Conservation (phyloP, 2,888 invertebrate species). For the Dryobota labecula region DNA sequence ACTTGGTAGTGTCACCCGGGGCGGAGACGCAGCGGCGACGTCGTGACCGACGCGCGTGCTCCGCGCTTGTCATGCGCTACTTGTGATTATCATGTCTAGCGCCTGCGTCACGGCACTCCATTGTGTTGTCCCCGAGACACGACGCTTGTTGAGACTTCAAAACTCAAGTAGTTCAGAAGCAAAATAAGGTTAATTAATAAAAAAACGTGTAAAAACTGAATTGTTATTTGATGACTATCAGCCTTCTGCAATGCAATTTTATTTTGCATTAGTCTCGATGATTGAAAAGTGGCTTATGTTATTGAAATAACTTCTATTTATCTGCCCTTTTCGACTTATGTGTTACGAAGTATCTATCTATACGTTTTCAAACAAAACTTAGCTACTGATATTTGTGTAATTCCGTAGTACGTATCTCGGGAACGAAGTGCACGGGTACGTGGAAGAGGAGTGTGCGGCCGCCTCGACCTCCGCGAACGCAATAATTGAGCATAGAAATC, state of each 20-base stretch:
- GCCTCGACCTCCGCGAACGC: constrained; percentile 88
- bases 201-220: constrained; percentile 63
- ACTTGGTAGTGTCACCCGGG: constrained; percentile 79
- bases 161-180: constrained; percentile 64
- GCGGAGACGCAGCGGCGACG: constrained; percentile 68
- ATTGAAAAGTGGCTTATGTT: constrained; percentile 47
- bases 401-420: constrained; percentile 69
- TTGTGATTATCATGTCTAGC: constrained; percentile 86
- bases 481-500: constrained; percentile 91
- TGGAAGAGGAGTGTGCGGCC: constrained; percentile 81
- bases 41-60: constrained; percentile 88
- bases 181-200: constrained; percentile 75
- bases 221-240: constrained; percentile 56
- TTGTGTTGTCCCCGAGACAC: constrained; percentile 66
- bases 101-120: constrained; percentile 78
- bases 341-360: constrained; percentile 4
- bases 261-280: constrained; percentile 43
- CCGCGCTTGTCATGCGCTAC: constrained; percentile 85
- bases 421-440: constrained; percentile 75
- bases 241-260: constrained; percentile 38
- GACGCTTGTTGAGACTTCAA: constrained; percentile 69
- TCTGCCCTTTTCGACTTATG: constrained; percentile 7
- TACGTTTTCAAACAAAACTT: constrained; percentile 29
- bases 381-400: constrained; percentile 67
- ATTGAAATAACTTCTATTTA: constrained; percentile 17